Evolutionary conservation across 2,888 invertebrate genomes (phyloP).

Genomic region (Euproctis similis): DNA sequence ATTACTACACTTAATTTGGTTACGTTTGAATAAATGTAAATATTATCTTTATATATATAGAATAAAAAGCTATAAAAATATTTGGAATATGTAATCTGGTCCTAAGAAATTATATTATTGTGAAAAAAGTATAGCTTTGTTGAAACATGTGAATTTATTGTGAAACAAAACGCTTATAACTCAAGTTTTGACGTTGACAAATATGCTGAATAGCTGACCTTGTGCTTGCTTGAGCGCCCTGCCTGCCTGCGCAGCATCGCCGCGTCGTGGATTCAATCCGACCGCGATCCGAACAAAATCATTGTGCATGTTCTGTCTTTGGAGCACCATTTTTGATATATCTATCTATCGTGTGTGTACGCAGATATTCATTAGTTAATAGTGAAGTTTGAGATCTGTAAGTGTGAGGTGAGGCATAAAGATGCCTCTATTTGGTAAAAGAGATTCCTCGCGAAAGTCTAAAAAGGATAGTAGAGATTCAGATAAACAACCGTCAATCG

Average conservation of each 20-base stretch:
- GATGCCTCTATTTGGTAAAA: constrained; percentile 95
- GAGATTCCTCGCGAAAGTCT: constrained; percentile 88
- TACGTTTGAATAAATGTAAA: too few species aligned
- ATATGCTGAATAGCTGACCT: too few species aligned
- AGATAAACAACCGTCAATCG: constrained; percentile 87
- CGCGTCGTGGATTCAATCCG: constrained; percentile 31
- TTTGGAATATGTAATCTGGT: too few species aligned
- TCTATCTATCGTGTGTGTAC: constrained; percentile 39
- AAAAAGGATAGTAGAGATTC: constrained; percentile 87
- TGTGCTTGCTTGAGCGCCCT: constrained; percentile 9
- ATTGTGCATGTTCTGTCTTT: constrained; percentile 38
- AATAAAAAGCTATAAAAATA: too few species aligned
- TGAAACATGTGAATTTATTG: too few species aligned
- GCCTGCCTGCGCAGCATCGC: constrained; percentile 41
- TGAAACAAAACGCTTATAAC: constrained; percentile 37
- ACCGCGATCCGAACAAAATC: constrained; percentile 30
- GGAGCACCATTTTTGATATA: constrained; percentile 31
- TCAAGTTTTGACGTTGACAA: constrained; percentile 56
- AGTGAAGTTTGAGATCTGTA: constrained; percentile 39
- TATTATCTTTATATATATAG: too few species aligned
- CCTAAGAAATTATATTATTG: too few species aligned
- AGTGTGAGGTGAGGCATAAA: constrained; percentile 61
- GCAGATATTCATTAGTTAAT: constrained; percentile 44
- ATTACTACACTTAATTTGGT: too few species aligned
- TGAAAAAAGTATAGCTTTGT: too few species aligned